Evolutionary conservation across 1,140 invertebrate genomes (phyloP).

Genomic region (Melanaphis sacchari): DNA sequence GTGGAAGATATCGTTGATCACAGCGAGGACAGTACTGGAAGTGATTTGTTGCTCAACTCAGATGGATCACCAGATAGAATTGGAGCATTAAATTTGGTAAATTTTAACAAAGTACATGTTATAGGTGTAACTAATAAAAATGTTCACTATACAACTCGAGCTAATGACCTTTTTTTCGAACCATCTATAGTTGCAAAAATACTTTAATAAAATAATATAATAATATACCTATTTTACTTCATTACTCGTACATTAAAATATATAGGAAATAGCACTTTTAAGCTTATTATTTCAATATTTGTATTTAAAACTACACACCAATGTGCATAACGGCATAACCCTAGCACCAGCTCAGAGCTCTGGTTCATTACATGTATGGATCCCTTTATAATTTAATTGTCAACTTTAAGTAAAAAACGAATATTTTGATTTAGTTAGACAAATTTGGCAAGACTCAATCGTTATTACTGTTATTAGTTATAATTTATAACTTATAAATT

Average conservation of each 20-base stretch:
- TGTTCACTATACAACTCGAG: neutral
- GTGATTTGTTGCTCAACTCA: slow-evolving; percentile 56
- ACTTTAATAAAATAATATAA: neutral
- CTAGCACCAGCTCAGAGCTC: neutral
- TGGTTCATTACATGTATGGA: neutral
- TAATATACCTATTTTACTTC: neutral
- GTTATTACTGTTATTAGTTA: neutral
- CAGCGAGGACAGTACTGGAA: slow-evolving; percentile 52
- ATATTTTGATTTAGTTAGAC: neutral
- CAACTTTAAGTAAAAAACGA: neutral
- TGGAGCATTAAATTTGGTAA: slow-evolving; percentile 55
- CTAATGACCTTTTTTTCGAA: neutral
- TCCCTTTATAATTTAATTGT: neutral
- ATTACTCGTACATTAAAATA: neutral
- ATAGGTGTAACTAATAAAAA: neutral
- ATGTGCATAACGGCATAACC: neutral
- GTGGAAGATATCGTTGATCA: slow-evolving; percentile 49
- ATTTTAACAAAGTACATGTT: neutral
- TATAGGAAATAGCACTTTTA: neutral
- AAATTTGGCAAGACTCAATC: neutral
- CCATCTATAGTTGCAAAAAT: neutral
- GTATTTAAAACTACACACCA: neutral
- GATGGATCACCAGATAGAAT: slow-evolving; percentile 53
- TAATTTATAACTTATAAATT: too few relatives aligned
- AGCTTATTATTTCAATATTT: slow-evolving; percentile 7